Evolutionary conservation across 2,888 invertebrate species (phyloP).

Genomic region (Conus canariensis): DNA sequence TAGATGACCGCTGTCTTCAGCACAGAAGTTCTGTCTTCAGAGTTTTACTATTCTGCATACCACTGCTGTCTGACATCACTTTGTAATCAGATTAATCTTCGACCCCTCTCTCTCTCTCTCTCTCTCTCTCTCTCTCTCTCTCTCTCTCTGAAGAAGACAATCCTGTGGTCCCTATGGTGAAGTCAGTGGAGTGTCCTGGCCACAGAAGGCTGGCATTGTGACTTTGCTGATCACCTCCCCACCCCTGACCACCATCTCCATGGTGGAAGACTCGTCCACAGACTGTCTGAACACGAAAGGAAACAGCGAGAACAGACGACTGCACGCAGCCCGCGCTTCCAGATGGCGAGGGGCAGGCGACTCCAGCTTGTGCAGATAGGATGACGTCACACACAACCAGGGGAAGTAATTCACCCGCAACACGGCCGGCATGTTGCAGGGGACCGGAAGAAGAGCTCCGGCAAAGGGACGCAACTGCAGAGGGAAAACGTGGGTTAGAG

Average conservation of each 20-base stretch:
- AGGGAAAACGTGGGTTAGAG: slow-evolving; percentile 50
- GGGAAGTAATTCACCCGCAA: slow-evolving; percentile 47
- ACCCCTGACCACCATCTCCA: slow-evolving; percentile 11
- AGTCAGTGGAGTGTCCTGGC: not conserved
- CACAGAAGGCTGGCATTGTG: slow-evolving; percentile 10
- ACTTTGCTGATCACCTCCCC: not conserved
- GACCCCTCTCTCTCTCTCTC: not conserved
- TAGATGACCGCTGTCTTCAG: too few relatives aligned
- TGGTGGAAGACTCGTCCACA: not conserved
- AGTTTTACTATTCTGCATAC: too few relatives aligned
- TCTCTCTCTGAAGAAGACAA: not conserved
- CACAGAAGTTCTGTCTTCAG: too few relatives aligned
- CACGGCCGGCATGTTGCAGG: slow-evolving; percentile 47
- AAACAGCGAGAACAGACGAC: slow-evolving; percentile 26
- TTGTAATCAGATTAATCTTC: not conserved
- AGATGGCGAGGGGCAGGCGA: not conserved
- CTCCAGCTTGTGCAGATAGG: slow-evolving; percentile 48
- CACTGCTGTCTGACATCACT: too few relatives aligned
- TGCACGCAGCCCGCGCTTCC: slow-evolving; percentile 41
- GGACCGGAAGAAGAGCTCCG: slow-evolving; percentile 50
- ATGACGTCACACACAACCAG: slow-evolving; percentile 41
- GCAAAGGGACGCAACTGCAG: slow-evolving; percentile 52
- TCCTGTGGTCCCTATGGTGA: not conserved
- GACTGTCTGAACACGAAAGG: slow-evolving; percentile 43
- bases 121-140: not conserved